Conservation (phyloP, 2,113 vertebrate species). For the Rhinolophus ferrumequinum region DNA sequence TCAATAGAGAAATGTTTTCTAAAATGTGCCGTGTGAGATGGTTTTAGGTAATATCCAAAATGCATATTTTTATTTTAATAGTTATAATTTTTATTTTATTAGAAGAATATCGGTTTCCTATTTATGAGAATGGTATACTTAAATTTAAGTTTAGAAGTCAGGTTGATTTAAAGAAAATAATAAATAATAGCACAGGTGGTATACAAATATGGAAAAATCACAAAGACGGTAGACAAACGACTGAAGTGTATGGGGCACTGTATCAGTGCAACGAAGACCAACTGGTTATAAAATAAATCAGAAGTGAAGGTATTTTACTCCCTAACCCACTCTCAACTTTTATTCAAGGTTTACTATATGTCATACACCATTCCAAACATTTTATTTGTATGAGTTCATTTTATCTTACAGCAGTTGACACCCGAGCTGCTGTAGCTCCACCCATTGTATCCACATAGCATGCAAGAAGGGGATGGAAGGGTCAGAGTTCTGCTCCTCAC, state of each 20-base stretch:
- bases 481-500: neutral
- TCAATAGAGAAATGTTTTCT: neutral
- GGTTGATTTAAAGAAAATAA: neutral
- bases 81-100: neutral
- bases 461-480: neutral
- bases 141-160: neutral
- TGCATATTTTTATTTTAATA: neutral
- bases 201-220: neutral
- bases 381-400: neutral
- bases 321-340: neutral
- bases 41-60: neutral
- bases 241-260: neutral
- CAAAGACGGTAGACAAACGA: neutral
- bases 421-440: neutral
- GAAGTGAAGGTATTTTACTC: neutral
- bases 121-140: neutral
- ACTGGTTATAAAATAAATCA: neutral
- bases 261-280: neutral
- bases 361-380: neutral
- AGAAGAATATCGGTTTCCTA: neutral
- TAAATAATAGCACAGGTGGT: neutral
- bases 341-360: neutral
- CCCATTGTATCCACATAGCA: neutral
- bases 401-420: neutral
- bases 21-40: neutral